Conservation (phyloP, 2,797 vertebrate genomes). For the Australoheros facetus region DNA sequence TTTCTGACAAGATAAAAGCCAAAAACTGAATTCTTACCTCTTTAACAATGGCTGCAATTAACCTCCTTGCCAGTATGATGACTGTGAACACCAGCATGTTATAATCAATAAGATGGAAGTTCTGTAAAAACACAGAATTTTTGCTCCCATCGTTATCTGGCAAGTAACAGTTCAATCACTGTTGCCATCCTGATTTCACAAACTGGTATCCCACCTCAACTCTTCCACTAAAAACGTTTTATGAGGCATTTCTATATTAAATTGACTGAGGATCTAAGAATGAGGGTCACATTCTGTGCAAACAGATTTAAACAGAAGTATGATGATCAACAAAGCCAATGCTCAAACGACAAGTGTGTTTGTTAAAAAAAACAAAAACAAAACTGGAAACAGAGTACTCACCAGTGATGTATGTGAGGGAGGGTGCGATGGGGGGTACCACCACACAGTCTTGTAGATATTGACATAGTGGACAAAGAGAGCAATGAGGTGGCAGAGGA, state of each 20-base stretch:
- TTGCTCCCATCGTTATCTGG: background rate
- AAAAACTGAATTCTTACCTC: constrained; percentile 84
- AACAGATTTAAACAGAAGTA: background rate
- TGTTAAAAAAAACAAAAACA: background rate
- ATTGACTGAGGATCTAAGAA: too few relatives aligned
- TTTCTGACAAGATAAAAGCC: background rate
- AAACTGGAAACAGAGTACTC: constrained; percentile 50
- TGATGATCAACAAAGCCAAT: background rate
- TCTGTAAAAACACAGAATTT: constrained; percentile 78
- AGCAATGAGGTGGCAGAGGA: constrained; percentile 95
- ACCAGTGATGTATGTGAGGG: constrained; percentile 97
- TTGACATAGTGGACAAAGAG: constrained; percentile 99
- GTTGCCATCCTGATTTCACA: background rate
- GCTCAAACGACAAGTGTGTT: background rate
- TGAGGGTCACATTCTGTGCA: background rate
- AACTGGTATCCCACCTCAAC: background rate
- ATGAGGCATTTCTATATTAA: background rate
- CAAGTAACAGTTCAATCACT: background rate
- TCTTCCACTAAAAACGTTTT: too few relatives aligned
- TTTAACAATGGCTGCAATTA: constrained; percentile 95
- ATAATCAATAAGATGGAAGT: constrained; percentile 98
- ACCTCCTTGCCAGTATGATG: constrained; percentile 92
- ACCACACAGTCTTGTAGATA: constrained; percentile 99
- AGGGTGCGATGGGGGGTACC: constrained; percentile 95
- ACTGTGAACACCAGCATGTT: constrained; percentile 96